phyloP scores from a whole-genome alignment of 2,888 invertebrate species.

The Ochropleura plecta region DNA sequence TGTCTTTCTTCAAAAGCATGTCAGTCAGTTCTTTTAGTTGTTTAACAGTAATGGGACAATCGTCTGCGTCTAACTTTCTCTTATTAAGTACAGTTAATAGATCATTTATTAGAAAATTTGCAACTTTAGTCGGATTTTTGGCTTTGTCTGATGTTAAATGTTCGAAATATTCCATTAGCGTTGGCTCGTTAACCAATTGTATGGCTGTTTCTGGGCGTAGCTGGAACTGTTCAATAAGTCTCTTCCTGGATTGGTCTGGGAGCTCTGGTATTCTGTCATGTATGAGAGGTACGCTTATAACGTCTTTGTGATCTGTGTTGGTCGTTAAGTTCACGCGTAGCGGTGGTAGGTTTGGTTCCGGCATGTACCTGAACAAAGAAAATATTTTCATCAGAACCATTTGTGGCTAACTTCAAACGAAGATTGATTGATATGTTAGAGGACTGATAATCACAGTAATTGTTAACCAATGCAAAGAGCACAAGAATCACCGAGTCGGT shows the following conservation, averaged over 20 bases:
- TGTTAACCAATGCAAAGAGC: not conserved
- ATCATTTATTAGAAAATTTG: constrained; percentile 93
- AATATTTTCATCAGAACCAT: constrained; percentile 4
- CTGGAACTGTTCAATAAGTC: constrained; percentile 90
- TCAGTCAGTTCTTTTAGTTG: constrained; percentile 92
- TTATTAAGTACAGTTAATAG: constrained; percentile 92
- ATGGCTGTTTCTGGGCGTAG: constrained; percentile 92
- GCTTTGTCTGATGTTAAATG: constrained; percentile 84
- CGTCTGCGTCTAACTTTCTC: constrained; percentile 89
- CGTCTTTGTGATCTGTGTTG: constrained; percentile 82
- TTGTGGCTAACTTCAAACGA: not conserved
- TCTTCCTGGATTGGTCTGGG: constrained; percentile 93
- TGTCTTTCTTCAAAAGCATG: constrained; percentile 90
- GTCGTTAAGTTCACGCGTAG: constrained; percentile 92
- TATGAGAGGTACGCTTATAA: constrained; percentile 91
- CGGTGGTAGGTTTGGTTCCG: constrained; percentile 99
- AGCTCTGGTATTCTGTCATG: constrained; percentile 93
- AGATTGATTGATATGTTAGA: not conserved
- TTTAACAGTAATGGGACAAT: constrained; percentile 88
- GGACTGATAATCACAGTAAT: not conserved
- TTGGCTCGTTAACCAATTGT: constrained; percentile 93
- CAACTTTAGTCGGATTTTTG: constrained; percentile 90
- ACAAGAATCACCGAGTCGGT: not conserved
- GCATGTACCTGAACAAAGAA: constrained; percentile 96
- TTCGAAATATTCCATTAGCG: constrained; percentile 90